Base-by-base conservation (phyloP, 1,140 invertebrate species). In the Colletes latitarsis region DNA sequence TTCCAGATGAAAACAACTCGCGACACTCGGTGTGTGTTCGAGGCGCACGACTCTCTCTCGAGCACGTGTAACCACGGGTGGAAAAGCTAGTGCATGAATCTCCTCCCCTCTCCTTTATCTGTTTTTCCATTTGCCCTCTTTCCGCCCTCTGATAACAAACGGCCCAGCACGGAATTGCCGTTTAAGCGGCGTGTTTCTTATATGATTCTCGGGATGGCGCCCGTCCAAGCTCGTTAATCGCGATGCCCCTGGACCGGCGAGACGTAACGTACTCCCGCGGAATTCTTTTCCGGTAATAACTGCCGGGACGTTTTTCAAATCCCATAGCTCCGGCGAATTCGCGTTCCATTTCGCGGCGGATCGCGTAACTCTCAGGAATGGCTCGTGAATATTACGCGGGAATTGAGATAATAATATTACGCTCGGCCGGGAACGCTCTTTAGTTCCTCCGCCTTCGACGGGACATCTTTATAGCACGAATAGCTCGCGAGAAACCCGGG, bases 161-260 rank as follows among this genome's bases (percentile, higher is more conserved):
- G 30, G 57, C 3, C 21, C 21, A 14, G 67, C 57, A 72, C 53
- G 84, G 67, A 87, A 88, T 87, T 83, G 83, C 84, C 79, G 83
- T 82, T 89, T 89, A 89, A 88, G 57, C 68, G 82, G 74, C 30
- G 74, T 77, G 79, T 82, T 81, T 83, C 84, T 83, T 83, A 77
- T 85, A 85, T 79, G 86, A 88, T 88, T 79, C 63, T 75, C 43
- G 53, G 55, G 82, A 89, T 88, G 86, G 88, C 84, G 74, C 49
- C 73, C 77, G 87, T 88, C 88, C 88, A 88, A 88, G 83, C 85
- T 88, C 87, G 83, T 90, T 87, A 89, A 88, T 88, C 88, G 88
- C 71, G 72, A 82, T 82, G 83, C 73, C 64, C 49, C 64, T 53
- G 67, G 46, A 66, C 63, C 52, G 66, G 69, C 55, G 52, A 15